phyloP scores from a whole-genome alignment of 2,888 invertebrate genomes.

The Agriopis marginaria region DNA sequence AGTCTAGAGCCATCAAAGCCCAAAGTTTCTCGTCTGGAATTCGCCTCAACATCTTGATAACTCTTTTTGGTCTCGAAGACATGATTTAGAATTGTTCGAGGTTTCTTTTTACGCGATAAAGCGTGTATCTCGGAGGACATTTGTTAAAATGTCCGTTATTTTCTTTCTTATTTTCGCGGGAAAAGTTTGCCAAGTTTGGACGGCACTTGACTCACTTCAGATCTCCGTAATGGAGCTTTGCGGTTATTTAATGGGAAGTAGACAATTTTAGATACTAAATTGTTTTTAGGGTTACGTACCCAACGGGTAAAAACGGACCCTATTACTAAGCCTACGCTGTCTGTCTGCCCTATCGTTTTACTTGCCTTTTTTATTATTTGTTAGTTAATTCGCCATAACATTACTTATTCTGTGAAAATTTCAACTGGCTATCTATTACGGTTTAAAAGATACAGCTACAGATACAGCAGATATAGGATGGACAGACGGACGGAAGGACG shows the following conservation, averaged over 20 bases:
- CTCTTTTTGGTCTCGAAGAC: conserved; percentile 55
- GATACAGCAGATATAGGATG: too few relatives aligned
- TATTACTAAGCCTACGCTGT: too few relatives aligned
- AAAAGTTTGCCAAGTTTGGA: conserved; percentile 26
- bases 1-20: conserved; percentile 23
- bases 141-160: conserved; percentile 35
- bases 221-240: conserved; percentile 20
- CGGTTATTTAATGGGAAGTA: conserved; percentile 9
- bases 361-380: too few relatives aligned
- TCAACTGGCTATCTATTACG: too few relatives aligned
- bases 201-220: conserved; percentile 8
- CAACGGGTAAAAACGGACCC: too few relatives aligned
- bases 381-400: too few relatives aligned
- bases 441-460: too few relatives aligned
- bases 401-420: too few relatives aligned
- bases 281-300: too few relatives aligned
- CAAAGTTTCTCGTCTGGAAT: conserved; percentile 18
- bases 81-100: conserved; percentile 60
- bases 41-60: conserved; percentile 56
- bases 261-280: background rate
- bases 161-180: conserved; percentile 20
- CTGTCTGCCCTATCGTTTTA: too few relatives aligned
- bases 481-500: too few relatives aligned
- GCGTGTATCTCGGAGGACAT: conserved; percentile 35
- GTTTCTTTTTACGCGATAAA: conserved; percentile 54